Evolutionary conservation across 2,113 vertebrate genomes (phyloP).

Genomic region (Myotis brandtii): DNA sequence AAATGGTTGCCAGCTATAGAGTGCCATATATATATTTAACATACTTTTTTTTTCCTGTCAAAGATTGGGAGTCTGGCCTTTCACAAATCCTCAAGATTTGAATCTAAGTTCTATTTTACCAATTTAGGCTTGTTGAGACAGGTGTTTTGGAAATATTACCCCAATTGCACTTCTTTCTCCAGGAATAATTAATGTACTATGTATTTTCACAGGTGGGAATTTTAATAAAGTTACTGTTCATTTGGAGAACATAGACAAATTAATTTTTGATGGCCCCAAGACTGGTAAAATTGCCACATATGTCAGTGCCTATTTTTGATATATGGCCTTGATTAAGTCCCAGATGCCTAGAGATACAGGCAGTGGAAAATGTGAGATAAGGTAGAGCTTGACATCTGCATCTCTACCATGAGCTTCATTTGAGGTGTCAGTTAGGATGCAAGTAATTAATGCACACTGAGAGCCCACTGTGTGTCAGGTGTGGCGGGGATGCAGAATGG

Average conservation of each 20-base stretch:
- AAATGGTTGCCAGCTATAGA: neutral
- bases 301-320: neutral
- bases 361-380: neutral
- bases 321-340: neutral
- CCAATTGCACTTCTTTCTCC: neutral
- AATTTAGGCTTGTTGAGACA: slow-evolving; percentile 27
- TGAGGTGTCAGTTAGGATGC: neutral
- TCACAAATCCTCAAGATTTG: neutral
- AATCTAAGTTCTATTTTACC: neutral
- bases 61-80: neutral
- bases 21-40: neutral
- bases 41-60: neutral
- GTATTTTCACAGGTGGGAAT: slow-evolving; percentile 64
- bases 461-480: neutral
- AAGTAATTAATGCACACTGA: neutral
- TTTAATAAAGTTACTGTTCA: slow-evolving; percentile 64
- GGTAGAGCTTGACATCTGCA: neutral
- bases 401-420: neutral
- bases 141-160: slow-evolving; percentile 12
- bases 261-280: slow-evolving; percentile 54
- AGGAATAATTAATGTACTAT: slow-evolving; percentile 36
- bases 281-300: neutral
- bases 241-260: neutral
- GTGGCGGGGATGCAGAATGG: neutral
- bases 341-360: neutral